Evolutionary conservation across 1,140 invertebrate species (phyloP).

Genomic region (Drosophila asahinai): DNA sequence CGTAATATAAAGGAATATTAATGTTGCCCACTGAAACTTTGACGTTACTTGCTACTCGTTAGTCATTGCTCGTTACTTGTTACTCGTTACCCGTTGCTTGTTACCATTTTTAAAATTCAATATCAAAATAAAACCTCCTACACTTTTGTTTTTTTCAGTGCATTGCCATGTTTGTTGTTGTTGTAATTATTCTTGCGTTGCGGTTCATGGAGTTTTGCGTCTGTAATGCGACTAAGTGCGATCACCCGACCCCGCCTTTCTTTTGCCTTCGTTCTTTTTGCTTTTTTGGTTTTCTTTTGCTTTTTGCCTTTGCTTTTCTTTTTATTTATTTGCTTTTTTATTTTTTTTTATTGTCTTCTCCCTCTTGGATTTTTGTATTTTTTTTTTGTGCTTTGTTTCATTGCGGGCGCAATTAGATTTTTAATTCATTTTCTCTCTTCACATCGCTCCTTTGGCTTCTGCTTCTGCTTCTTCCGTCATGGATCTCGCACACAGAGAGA

Average conservation of each 20-base stretch:
- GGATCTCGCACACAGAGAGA: constrained; percentile 60
- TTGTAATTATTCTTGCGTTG: constrained; percentile 84
- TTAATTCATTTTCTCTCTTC: constrained; percentile 76
- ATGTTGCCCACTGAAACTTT: too few species aligned
- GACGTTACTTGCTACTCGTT: neutral
- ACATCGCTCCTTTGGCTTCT: constrained; percentile 38
- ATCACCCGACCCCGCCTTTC: constrained; percentile 58
- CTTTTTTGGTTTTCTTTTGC: constrained; percentile 9
- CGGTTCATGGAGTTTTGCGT: constrained; percentile 81
- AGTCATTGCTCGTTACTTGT: neutral
- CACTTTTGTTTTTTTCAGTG: neutral
- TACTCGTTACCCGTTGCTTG: neutral
- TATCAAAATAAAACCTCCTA: neutral
- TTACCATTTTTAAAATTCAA: neutral
- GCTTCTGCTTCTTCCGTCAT: constrained; percentile 72
- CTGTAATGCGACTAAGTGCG: constrained; percentile 77
- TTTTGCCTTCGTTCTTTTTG: constrained; percentile 20
- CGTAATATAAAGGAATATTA: neutral
- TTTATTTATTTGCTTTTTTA: constrained; percentile 36
- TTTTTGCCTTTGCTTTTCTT: constrained; percentile 45
- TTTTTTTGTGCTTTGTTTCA: constrained; percentile 73
- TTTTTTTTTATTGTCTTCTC: constrained; percentile 56
- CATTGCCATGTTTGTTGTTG: constrained; percentile 52
- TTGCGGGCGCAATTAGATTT: constrained; percentile 79
- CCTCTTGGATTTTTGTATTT: constrained; percentile 30